A percentile compares a stretch with the other conserved stretches of the same genome.
Evolutionary conservation across 2,888 invertebrate genomes (phyloP).

Genomic region (Volucella inflata): DNA sequence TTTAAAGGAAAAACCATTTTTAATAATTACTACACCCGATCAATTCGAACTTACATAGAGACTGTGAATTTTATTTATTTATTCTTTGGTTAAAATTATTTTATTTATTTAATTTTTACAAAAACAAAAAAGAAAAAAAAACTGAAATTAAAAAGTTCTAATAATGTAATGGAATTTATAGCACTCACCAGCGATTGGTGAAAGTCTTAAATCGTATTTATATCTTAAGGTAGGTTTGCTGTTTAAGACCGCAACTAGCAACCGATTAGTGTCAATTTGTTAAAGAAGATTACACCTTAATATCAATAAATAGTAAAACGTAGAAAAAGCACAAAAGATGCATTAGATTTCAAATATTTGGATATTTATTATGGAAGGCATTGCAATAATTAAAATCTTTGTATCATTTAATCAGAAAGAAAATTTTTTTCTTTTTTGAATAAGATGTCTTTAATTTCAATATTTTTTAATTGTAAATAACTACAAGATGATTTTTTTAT

Average conservation of each 20-base stretch:
- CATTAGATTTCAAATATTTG: conserved; percentile 17
- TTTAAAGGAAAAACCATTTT: conserved; percentile 4
- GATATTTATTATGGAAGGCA: conserved; percentile 46
- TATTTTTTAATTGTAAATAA: conserved; percentile 63
- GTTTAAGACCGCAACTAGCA: background rate
- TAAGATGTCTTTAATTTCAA: conserved; percentile 46
- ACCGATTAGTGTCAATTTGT: conserved; percentile 15
- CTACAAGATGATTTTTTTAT: conserved; percentile 56
- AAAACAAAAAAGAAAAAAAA: conserved; percentile 17
- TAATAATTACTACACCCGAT: conserved; percentile 33
- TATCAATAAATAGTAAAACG: background rate
- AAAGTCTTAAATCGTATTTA: conserved; percentile 17
- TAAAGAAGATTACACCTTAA: conserved; percentile 8
- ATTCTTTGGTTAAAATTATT: conserved; percentile 52
- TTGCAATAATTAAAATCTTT: conserved; percentile 43
- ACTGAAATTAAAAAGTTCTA: conserved; percentile 6
- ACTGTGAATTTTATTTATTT: conserved; percentile 71
- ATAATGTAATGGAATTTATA: conserved; percentile 41
- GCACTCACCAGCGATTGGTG: conserved; percentile 8
- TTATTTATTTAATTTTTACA: conserved; percentile 35
- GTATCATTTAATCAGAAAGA: conserved; percentile 26
- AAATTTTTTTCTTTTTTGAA: conserved; percentile 11
- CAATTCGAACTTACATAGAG: conserved; percentile 75
- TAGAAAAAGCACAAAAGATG: conserved; percentile 13
- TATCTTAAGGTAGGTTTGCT: background rate